phyloP scores from a whole-genome alignment of 1,140 invertebrate genomes.

The Dendroctonus valens region DNA sequence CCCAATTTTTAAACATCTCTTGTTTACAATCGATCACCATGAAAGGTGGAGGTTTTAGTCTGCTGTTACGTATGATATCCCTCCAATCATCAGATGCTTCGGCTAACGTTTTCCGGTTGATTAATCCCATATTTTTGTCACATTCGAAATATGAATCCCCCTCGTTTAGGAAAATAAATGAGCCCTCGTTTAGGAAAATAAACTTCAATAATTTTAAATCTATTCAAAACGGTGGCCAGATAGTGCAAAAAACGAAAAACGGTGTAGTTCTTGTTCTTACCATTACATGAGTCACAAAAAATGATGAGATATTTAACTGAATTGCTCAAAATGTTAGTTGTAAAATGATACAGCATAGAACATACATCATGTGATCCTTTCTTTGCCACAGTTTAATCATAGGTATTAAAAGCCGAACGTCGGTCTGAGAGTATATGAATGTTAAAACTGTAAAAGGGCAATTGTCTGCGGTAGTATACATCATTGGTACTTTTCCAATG shows the following conservation, averaged over 20 bases:
- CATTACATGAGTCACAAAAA: conserved; percentile 39
- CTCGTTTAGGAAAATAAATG: conserved; percentile 34
- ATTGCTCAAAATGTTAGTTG: neutral
- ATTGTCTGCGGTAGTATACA: neutral
- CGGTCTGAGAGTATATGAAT: neutral
- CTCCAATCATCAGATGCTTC: conserved; percentile 37
- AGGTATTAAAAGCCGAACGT: neutral
- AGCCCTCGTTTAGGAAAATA: conserved; percentile 33
- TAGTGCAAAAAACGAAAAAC: conserved; percentile 24
- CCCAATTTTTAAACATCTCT: neutral
- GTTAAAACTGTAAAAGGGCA: neutral
- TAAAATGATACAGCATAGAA: neutral
- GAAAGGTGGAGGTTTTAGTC: conserved; percentile 32
- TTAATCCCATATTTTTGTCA: conserved; percentile 41
- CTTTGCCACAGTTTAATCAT: neutral
- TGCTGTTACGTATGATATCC: conserved; percentile 22
- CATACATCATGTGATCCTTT: neutral
- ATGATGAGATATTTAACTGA: conserved; percentile 26
- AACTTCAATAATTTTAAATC: conserved; percentile 21
- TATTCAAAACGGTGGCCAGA: conserved; percentile 10
- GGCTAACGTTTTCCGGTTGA: conserved; percentile 35
- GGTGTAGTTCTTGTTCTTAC: conserved; percentile 43
- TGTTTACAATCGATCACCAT: conserved; percentile 4
- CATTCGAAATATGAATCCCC: conserved; percentile 38
- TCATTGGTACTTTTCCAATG: neutral